phyloP scores from a whole-genome alignment of 2,113 vertebrate genomes.

The Scortum barcoo region DNA sequence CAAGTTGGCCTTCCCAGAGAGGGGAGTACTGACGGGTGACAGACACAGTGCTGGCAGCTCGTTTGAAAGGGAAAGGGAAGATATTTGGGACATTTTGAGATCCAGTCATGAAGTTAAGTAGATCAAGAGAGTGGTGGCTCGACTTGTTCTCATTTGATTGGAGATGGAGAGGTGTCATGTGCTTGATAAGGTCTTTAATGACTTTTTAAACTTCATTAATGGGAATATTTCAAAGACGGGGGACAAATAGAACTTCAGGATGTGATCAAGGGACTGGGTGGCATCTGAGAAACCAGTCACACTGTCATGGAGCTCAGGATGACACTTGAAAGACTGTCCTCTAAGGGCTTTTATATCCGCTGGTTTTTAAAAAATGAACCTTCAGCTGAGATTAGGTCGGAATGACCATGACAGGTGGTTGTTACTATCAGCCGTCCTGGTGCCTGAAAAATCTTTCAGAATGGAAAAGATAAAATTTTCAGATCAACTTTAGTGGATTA shows the following conservation, averaged over 20 bases:
- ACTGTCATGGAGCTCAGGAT: slow-evolving; percentile 26
- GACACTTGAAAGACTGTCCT: slow-evolving; percentile 37
- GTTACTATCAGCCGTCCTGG: slow-evolving; percentile 5
- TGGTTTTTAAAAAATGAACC: slow-evolving; percentile 34
- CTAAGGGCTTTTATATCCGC: slow-evolving; percentile 38
- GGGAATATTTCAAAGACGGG: slow-evolving; percentile 54
- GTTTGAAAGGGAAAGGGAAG: slow-evolving; percentile 32
- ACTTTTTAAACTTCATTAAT: slow-evolving; percentile 53
- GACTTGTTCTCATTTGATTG: slow-evolving; percentile 36
- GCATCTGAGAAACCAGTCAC: slow-evolving; percentile 33
- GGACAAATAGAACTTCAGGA: slow-evolving; percentile 34
- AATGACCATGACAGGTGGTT: slow-evolving; percentile 27
- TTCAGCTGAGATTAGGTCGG: slow-evolving; percentile 55
- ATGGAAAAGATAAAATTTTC: not conserved
- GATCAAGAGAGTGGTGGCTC: slow-evolving; percentile 5
- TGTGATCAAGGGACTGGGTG: slow-evolving; percentile 25
- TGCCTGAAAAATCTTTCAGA: not conserved
- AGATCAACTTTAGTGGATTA: not conserved
- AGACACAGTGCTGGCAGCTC: slow-evolving; percentile 6
- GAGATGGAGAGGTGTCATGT: slow-evolving; percentile 31
- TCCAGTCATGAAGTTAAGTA: slow-evolving; percentile 26
- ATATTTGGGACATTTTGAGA: slow-evolving; percentile 24
- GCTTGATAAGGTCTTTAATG: slow-evolving; percentile 17
- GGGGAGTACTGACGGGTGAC: slow-evolving; percentile 10
- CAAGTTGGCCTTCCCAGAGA: slow-evolving; percentile 23